Evolutionary conservation across 2,113 vertebrate species (phyloP).

Genomic region (Callionymus lyra): DNA sequence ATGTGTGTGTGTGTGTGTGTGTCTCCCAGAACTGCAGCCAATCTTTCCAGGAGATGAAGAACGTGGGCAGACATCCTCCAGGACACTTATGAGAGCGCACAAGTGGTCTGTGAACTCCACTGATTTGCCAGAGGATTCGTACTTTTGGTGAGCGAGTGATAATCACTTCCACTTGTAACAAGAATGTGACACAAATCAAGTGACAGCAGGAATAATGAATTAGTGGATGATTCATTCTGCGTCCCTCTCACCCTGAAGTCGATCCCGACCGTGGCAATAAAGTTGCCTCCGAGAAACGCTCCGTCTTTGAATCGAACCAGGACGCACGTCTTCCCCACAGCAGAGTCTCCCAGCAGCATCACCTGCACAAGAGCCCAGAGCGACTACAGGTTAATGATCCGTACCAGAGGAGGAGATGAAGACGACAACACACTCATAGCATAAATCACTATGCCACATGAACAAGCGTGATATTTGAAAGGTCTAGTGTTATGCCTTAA

Average conservation of each 20-base stretch:
- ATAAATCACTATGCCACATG: too few species aligned
- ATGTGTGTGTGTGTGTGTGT: constrained; percentile 7
- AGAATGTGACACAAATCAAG: constrained; percentile 3
- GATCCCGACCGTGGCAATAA: constrained; percentile 98
- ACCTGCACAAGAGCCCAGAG: constrained; percentile 68
- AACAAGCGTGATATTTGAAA: too few species aligned
- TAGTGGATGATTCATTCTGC: constrained; percentile 2
- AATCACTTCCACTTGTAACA: constrained; percentile 29
- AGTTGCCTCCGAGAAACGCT: constrained; percentile 90
- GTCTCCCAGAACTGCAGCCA: constrained; percentile 36
- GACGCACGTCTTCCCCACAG: constrained; percentile 96
- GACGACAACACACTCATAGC: too few species aligned
- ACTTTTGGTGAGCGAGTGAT: constrained; percentile 37
- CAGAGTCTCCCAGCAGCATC: constrained; percentile 96
- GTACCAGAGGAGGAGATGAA: too few species aligned
- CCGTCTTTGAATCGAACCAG: constrained; percentile 94
- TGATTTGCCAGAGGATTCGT: constrained; percentile 27
- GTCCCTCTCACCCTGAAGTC: constrained; percentile 93
- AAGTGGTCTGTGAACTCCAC: constrained; percentile 40
- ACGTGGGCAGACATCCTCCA: constrained; percentile 48
- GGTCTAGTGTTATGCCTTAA: too few species aligned
- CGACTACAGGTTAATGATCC: too few species aligned
- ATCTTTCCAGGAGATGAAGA: constrained; percentile 30
- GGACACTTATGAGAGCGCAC: constrained; percentile 47
- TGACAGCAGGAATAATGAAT: constrained; percentile 3